A percentile compares a stretch with the other conserved stretches of the same genome.
Evolutionary conservation across 1,140 invertebrate species (phyloP).

Genomic region (Drosophila kohkoa): DNA sequence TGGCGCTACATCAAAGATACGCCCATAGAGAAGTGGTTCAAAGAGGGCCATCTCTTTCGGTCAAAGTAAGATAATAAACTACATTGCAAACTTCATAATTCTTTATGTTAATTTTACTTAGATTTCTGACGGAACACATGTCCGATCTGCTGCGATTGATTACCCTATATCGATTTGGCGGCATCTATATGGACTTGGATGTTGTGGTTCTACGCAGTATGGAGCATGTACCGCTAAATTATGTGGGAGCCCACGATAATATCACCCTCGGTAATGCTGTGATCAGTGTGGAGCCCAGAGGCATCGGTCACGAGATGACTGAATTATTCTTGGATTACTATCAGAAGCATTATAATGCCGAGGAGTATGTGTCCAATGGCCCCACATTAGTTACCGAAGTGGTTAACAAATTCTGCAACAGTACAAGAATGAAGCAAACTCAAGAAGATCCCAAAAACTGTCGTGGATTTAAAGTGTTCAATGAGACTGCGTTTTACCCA

Average conservation of each 20-base stretch:
- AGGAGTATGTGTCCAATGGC: conserved; percentile 90
- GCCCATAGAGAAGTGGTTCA: conserved; percentile 87
- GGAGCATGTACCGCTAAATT: neutral
- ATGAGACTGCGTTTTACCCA: conserved; percentile 87
- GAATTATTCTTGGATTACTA: conserved; percentile 3
- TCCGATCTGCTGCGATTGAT: conserved; percentile 90
- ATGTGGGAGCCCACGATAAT: conserved; percentile 72
- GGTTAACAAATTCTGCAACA: conserved; percentile 87
- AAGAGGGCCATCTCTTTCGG: conserved; percentile 86
- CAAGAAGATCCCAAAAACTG: conserved; percentile 85
- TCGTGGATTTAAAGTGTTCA: conserved; percentile 87
- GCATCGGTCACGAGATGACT: neutral
- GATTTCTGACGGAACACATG: conserved; percentile 67
- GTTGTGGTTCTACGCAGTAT: conserved; percentile 6
- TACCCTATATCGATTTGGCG: conserved; percentile 87
- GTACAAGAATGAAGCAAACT: conserved; percentile 88
- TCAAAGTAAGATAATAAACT: conserved; percentile 78
- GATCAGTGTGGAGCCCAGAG: neutral
- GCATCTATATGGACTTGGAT: conserved; percentile 19
- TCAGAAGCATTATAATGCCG: conserved; percentile 1
- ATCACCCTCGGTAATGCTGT: neutral
- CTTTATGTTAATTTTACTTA: neutral
- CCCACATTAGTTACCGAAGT: conserved; percentile 76
- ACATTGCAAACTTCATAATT: too few relatives aligned
- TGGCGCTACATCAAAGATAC: conserved; percentile 87